Conservation (phyloP, 2,888 invertebrate species). For the Microplitis manilae region DNA sequence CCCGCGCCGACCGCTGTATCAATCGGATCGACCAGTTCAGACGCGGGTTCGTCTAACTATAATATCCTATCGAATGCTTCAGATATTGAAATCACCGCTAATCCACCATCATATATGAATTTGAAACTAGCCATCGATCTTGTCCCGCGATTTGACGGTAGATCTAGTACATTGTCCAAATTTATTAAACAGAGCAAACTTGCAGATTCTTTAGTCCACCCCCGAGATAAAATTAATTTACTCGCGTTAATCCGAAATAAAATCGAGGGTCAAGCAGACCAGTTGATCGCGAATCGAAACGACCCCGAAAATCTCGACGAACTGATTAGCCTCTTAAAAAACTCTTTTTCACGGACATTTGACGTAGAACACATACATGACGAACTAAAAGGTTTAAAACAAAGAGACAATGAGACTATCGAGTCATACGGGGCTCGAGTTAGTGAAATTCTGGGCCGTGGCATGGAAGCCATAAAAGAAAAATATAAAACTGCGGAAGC, state of each 20-base stretch:
- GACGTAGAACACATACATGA: constrained; percentile 15
- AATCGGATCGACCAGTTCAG: neutral
- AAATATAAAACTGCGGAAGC: neutral
- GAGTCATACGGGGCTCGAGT: constrained; percentile 12
- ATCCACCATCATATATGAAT: neutral
- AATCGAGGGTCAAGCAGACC: constrained; percentile 19
- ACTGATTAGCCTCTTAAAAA: neutral
- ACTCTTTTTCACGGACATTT: neutral
- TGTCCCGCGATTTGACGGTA: constrained; percentile 24
- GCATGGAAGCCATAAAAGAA: neutral
- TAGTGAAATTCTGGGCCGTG: constrained; percentile 1
- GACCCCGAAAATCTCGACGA: constrained; percentile 3
- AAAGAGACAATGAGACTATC: neutral
- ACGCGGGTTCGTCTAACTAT: neutral
- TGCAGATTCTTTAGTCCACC: constrained; percentile 2
- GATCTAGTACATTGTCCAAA: constrained; percentile 17
- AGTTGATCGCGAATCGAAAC: neutral
- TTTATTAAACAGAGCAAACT: constrained; percentile 15
- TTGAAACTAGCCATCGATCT: constrained; percentile 22
- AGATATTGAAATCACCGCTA: neutral
- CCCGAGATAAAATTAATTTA: neutral
- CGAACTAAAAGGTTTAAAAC: neutral
- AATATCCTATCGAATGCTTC: neutral
- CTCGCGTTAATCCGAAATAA: constrained; percentile 16
- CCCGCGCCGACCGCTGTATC: too few relatives aligned